Conservation (phyloP, 2,113 vertebrate genomes). For the Scalopus aquaticus region DNA sequence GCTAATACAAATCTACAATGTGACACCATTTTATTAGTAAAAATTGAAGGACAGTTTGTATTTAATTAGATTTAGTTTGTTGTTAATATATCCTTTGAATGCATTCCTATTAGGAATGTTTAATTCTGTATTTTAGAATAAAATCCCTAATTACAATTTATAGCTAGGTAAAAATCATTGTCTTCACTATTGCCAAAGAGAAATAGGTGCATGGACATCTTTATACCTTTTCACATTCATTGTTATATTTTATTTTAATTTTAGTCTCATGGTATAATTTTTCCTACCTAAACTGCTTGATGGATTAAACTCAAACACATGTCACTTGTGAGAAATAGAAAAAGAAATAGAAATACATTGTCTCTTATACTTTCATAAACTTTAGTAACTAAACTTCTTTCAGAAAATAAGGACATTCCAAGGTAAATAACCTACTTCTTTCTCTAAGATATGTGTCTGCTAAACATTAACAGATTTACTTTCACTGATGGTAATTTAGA, state of each 20-base stretch:
- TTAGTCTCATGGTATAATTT: background rate
- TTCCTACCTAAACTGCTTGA: background rate
- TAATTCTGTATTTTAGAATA: constrained; percentile 22
- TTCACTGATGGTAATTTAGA: constrained; percentile 29
- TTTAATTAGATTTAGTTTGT: background rate
- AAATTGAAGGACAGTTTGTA: background rate
- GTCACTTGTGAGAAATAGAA: background rate
- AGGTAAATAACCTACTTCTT: background rate
- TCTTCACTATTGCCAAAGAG: background rate
- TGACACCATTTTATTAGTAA: background rate
- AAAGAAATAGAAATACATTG: background rate
- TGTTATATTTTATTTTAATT: constrained; percentile 25
- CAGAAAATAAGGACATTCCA: background rate
- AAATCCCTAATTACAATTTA: background rate
- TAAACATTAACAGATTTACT: background rate
- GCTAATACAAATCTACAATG: background rate
- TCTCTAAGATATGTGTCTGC: background rate
- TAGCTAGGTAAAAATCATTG: background rate
- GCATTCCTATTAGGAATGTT: background rate
- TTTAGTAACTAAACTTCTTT: background rate
- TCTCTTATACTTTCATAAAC: background rate
- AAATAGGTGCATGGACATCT: background rate
- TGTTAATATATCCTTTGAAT: background rate
- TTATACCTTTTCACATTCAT: background rate
- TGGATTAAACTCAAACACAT: background rate